Evolutionary conservation across 2,888 invertebrate species (phyloP), one percentile per base, ranked within the genome.

Genomic region (Galerucella pusilla): DNA sequence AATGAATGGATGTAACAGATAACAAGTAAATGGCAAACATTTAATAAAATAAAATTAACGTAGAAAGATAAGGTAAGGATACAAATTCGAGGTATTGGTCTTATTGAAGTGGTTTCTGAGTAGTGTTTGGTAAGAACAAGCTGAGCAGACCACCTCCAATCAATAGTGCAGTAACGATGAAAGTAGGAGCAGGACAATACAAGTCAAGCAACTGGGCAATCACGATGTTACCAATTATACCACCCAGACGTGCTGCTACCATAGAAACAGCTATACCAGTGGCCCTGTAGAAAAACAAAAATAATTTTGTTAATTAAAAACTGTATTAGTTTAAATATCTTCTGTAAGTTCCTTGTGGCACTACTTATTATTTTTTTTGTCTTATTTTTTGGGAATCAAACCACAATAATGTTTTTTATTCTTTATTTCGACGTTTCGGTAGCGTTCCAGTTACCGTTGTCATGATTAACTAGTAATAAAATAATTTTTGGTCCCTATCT

Each of bases 231-330:
- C 95, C 96, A 80, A 93, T 91, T 85, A 97, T 97, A 81, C 97
- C 97, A 80, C 96, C 97, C 76, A 97, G 89, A 74, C 97, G 92
- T 42, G 96, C 96, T 28, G 96, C 94, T 57, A 96, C 96, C 93
- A 96, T 96, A 0, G 96, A 96, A 76, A 97, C 92, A 57, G 97
- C 97, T 78, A 96, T 95, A 79, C 97, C 96, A 63, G 97, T 97
- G 67, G 97, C 96, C 83, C 96, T 94, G 88, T 1, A 89, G 86
- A 7, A 42, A 42, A 42, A 42, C 7, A 77, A 76, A 78, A 74
- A 49, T 49, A 49, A 49, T 49, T 49, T 11, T 4, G 49, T 49
- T 14, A 11, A 72, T 63, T 60, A 25, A 11, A 10, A 60, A 20
- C 16, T 9, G 16, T 16, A 6, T n/a, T 57, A 57, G n/a, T 9